phyloP scores from a whole-genome alignment of 2,113 vertebrate species.

The Triplophysa tibetana region DNA sequence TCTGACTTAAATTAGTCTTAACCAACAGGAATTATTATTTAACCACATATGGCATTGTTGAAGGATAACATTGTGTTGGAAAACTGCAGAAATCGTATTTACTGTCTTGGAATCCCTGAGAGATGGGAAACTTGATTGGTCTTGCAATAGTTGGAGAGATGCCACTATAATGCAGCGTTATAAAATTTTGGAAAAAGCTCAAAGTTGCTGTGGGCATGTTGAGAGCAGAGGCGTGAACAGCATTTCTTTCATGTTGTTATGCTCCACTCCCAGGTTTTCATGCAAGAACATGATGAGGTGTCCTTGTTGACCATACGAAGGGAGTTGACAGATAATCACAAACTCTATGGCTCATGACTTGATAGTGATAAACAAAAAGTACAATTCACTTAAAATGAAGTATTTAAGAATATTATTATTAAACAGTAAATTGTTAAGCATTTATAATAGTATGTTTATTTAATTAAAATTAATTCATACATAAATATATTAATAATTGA shows the following conservation, averaged over 20 bases:
- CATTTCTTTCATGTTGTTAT: conserved; percentile 3
- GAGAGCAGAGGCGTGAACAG: neutral
- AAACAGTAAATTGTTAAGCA: no score
- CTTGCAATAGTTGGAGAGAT: neutral
- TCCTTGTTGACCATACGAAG: neutral
- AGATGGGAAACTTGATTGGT: neutral
- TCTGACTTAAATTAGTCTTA: no score
- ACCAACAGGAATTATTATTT: no score
- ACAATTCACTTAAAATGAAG: no score
- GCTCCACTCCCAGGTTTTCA: conserved; percentile 7
- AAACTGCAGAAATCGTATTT: neutral
- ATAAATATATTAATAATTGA: no score
- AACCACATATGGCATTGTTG: no score
- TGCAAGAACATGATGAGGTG: neutral
- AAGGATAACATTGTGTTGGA: neutral
- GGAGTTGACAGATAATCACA: neutral
- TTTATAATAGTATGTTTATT: no score
- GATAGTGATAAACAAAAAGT: no score
- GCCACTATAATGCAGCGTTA: neutral
- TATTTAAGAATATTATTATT: no score
- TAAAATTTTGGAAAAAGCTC: neutral
- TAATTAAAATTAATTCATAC: no score
- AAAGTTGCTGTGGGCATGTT: neutral
- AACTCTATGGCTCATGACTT: no score
- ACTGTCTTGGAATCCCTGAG: neutral